Conservation (phyloP, 2,888 invertebrate genomes). For the Agrochola litura region DNA sequence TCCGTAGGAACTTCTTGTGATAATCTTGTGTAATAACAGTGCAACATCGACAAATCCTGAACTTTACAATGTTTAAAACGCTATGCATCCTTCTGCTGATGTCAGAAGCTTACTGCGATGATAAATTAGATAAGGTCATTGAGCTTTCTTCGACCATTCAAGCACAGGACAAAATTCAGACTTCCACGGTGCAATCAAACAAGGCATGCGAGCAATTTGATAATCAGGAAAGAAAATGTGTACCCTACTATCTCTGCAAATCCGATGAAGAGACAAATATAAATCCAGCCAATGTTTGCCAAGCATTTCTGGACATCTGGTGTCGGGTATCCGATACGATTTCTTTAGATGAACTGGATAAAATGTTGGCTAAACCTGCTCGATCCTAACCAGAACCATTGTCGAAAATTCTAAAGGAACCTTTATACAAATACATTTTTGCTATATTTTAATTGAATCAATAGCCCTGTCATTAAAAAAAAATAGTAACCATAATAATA, state of each 20-base stretch:
- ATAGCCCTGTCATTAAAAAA: not conserved
- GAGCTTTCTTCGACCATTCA: too few relatives aligned
- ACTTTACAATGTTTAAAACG: constrained; percentile 70
- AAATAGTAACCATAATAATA: too few relatives aligned
- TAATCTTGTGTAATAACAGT: not conserved
- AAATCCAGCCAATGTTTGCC: constrained; percentile 71
- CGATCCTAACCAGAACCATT: not conserved
- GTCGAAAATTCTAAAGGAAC: not conserved
- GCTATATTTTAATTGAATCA: not conserved
- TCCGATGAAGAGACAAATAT: constrained; percentile 75
- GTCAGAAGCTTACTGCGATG: constrained; percentile 62
- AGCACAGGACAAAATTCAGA: not conserved
- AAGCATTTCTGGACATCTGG: constrained; percentile 80
- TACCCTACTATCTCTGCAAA: constrained; percentile 94
- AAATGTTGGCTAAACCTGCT: not conserved
- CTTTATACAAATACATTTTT: not conserved
- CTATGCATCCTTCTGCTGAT: constrained; percentile 67
- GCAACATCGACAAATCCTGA: not conserved
- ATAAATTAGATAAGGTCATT: too few relatives aligned
- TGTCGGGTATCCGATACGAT: constrained; percentile 61
- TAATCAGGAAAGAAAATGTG: constrained; percentile 91
- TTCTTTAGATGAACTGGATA: not conserved
- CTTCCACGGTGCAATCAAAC: constrained; percentile 18
- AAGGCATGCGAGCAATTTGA: constrained; percentile 75
- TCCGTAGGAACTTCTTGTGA: not conserved